These are phyloP conservation scores for Mythimna pallens DNA, from an alignment of 2,888 invertebrate species.

Conservation along the genomic window DNA sequence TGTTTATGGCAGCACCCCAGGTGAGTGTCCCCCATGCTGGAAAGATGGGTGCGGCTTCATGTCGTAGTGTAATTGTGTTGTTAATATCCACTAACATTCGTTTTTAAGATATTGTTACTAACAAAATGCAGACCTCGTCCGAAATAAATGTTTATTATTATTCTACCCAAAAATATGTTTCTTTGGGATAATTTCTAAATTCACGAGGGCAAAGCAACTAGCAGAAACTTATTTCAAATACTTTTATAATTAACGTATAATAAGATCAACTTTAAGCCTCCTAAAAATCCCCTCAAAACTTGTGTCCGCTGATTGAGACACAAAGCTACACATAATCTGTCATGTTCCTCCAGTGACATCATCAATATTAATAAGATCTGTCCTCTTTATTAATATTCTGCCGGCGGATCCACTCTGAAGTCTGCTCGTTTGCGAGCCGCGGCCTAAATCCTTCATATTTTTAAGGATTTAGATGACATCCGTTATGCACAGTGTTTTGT, in stretches of 20 bases:
- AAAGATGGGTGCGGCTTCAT: too few species aligned
- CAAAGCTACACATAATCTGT: conserved; percentile 55
- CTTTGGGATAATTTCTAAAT: too few species aligned
- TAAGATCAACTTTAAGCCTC: not conserved
- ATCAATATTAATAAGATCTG: conserved; percentile 66
- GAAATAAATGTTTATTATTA: too few species aligned
- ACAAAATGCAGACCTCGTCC: too few species aligned
- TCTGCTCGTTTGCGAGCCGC: conserved; percentile 54
- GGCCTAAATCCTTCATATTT: conserved; percentile 65
- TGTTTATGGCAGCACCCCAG: too few species aligned
- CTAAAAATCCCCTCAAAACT: conserved; percentile 19
- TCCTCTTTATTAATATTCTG: conserved; percentile 62
- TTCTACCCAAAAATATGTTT: too few species aligned
- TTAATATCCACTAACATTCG: too few species aligned
- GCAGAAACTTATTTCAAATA: too few species aligned
- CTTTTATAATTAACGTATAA: not conserved
- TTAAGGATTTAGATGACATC: conserved; percentile 61
- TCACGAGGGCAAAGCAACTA: too few species aligned
- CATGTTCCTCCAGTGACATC: conserved; percentile 52
- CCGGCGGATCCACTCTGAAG: conserved; percentile 48
- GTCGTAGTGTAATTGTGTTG: too few species aligned
- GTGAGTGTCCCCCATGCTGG: too few species aligned
- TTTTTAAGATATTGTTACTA: too few species aligned
- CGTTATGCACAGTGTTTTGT: conserved; percentile 59
- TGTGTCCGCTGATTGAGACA: conserved; percentile 50